These are phyloP conservation scores for Felis chaus DNA, from an alignment of 2,113 vertebrate species.

Conservation along the genomic window DNA sequence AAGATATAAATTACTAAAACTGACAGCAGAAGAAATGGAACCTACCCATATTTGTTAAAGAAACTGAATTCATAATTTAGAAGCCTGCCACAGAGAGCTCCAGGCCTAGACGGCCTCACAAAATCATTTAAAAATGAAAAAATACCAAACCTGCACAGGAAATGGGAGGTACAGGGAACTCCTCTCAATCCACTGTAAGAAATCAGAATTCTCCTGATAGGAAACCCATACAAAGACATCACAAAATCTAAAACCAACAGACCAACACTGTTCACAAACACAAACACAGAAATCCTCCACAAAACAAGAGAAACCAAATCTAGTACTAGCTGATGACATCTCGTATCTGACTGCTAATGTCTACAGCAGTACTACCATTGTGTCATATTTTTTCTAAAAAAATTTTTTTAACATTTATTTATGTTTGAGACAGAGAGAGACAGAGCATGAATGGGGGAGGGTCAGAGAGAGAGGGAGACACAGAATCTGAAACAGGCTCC, in stretches of 20 bases:
- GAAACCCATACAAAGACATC: neutral
- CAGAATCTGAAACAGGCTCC: no score
- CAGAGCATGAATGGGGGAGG: no score
- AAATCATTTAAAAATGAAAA: neutral
- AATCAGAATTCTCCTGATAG: neutral
- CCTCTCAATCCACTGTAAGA: neutral
- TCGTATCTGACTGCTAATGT: neutral
- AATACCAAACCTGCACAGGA: neutral
- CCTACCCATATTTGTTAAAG: neutral
- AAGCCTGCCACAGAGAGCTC: neutral
- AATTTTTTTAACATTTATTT: no score
- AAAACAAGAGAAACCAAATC: neutral
- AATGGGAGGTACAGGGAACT: neutral
- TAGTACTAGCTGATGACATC: neutral
- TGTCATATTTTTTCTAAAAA: neutral
- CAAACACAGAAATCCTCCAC: neutral
- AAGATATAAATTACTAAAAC: neutral
- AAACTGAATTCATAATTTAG: constrained; percentile 8
- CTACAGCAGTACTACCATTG: neutral
- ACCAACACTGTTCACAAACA: neutral
- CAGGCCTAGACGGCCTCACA: neutral
- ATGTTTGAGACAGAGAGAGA: no score
- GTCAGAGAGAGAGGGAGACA: no score
- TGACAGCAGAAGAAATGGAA: neutral
- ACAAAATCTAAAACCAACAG: neutral